These are phyloP conservation scores for Tragelaphus scriptus DNA, from an alignment of 2,113 vertebrate genomes.

Conservation along the genomic window DNA sequence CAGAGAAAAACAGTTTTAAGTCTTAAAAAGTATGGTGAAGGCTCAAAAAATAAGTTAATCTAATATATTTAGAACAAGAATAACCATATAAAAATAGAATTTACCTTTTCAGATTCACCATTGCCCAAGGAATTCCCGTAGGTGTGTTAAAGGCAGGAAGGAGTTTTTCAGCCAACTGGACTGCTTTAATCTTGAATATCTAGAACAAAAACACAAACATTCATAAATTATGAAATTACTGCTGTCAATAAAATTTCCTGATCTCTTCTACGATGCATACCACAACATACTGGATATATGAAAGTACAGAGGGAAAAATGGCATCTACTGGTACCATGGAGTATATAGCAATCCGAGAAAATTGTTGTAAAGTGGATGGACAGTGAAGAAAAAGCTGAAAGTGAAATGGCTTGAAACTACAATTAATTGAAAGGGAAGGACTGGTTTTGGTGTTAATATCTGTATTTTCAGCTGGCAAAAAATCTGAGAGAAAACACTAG, in stretches of 20 bases:
- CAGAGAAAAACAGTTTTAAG: constrained; percentile 16
- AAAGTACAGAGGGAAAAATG: rapidly evolving
- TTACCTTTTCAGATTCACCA: constrained; percentile 99
- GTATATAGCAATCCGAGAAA: not conserved
- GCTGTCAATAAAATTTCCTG: not conserved
- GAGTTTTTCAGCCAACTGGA: constrained; percentile 96
- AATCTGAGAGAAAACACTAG: not conserved
- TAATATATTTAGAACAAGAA: constrained; percentile 7
- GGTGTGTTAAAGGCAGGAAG: constrained; percentile 99
- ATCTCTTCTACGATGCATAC: not conserved
- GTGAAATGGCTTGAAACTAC: not conserved
- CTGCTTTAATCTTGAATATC: constrained; percentile 98
- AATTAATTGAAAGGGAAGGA: not conserved
- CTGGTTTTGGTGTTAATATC: not conserved
- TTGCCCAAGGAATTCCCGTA: constrained; percentile 99
- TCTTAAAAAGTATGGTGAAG: not conserved
- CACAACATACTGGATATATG: not conserved
- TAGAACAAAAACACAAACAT: constrained; percentile 73
- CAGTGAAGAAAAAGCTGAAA: constrained; percentile 1
- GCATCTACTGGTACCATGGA: not conserved
- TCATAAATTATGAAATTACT: not conserved
- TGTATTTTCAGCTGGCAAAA: constrained; percentile 16
- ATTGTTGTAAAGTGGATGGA: not conserved
- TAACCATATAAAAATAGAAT: constrained; percentile 53
- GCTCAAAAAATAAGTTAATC: not conserved